Conservation (phyloP, 2,113 vertebrate genomes). For the Campylorhamphus procurvoides region DNA sequence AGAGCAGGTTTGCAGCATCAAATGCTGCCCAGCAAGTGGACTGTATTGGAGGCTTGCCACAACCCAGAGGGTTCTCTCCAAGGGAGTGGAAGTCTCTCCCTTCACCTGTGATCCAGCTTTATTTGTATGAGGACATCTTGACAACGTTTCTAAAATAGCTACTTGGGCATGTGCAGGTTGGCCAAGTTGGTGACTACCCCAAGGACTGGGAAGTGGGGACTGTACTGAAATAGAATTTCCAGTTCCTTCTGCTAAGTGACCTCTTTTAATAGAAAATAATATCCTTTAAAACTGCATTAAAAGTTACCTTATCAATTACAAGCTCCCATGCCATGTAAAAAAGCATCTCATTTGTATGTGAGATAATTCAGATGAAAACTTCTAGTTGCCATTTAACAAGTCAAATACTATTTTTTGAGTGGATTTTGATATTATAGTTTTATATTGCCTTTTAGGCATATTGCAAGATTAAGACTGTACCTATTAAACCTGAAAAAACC, state of each 20-base stretch:
- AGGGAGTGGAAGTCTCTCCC: neutral
- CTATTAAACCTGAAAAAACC: neutral
- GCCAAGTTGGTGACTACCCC: neutral
- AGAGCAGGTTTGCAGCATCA: neutral
- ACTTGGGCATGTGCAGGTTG: neutral
- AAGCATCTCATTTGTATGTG: neutral
- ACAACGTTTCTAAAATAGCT: neutral
- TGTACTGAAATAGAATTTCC: neutral
- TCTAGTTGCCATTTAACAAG: neutral
- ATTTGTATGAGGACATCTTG: neutral
- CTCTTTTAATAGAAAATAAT: slow-evolving; percentile 4
- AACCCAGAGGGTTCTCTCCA: neutral
- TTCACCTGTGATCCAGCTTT: neutral
- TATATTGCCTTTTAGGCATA: neutral
- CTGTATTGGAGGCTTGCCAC: neutral
- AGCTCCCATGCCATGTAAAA: neutral
- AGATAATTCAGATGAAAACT: neutral
- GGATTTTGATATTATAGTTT: neutral
- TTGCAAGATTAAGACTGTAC: neutral
- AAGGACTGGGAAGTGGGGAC: neutral
- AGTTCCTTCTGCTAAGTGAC: neutral
- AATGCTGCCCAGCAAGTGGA: neutral
- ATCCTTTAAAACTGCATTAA: slow-evolving; percentile 17
- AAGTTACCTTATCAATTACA: neutral
- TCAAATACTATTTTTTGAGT: neutral